Percentiles rank a stretch among this genome's conserved stretches.
Conservation (phyloP, 2,888 invertebrate genomes). For the Zygothrica quintamaculata region DNA sequence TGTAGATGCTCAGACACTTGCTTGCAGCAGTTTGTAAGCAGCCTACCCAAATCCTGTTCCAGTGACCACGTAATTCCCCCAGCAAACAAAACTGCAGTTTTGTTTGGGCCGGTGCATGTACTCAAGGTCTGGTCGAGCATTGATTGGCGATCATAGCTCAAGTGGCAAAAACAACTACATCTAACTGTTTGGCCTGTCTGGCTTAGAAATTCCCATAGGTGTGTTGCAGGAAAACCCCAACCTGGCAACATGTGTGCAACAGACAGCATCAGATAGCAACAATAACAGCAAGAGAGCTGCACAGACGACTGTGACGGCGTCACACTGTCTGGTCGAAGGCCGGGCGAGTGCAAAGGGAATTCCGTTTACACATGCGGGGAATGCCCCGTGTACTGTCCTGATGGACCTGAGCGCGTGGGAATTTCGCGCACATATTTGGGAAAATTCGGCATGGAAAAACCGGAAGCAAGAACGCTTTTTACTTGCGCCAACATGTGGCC, state of each 20-base stretch:
- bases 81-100: conserved; percentile 1
- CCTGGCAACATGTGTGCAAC: conserved; percentile 75
- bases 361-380: conserved; percentile 63
- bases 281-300: too few species aligned
- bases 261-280: conserved; percentile 48
- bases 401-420: conserved; percentile 70
- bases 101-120: conserved; percentile 30
- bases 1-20: conserved; percentile 39
- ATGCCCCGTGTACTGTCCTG: conserved; percentile 47
- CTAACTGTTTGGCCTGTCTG: conserved; percentile 25
- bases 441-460: conserved; percentile 73
- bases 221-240: conserved; percentile 66
- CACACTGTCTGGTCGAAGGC: conserved; percentile 62
- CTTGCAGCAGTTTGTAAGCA: conserved; percentile 19
- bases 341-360: conserved; percentile 63
- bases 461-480: conserved; percentile 63
- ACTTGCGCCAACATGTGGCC: conserved; percentile 76
- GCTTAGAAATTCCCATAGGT: conserved; percentile 74
- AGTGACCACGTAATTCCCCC: conserved; percentile 43
- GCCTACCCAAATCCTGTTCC: conserved; percentile 37
- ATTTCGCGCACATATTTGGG: conserved; percentile 67
- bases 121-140: conserved; percentile 30
- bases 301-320: conserved; percentile 59
- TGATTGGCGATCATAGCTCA: conserved; percentile 30
- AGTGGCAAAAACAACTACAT: conserved; percentile 27